phyloP scores from a whole-genome alignment of 2,888 invertebrate genomes.

The Spodoptera exigua region DNA sequence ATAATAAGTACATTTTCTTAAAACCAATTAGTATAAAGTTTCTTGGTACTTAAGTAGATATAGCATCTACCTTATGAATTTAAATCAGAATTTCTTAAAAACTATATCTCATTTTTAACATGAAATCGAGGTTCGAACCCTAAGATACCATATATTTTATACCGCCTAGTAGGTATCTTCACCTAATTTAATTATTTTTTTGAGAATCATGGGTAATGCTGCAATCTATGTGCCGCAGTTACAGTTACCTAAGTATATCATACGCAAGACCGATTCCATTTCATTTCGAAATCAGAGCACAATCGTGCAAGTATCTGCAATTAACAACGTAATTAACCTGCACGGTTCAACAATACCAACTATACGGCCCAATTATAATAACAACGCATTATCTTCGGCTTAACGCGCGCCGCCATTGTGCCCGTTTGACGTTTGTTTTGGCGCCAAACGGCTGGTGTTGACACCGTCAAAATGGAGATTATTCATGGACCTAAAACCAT shows the following conservation, averaged over 20 bases:
- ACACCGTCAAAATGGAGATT: constrained; percentile 64
- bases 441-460: constrained; percentile 62
- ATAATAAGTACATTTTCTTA: no score
- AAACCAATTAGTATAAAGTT: no score
- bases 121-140: no score
- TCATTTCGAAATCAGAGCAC: constrained; percentile 20
- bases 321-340: constrained; percentile 59
- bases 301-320: constrained; percentile 33
- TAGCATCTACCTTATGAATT: no score
- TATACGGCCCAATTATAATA: constrained; percentile 59
- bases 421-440: constrained; percentile 62
- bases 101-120: no score
- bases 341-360: constrained; percentile 51
- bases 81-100: no score
- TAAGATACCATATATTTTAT: no score
- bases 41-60: no score
- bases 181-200: no score
- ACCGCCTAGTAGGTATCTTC: no score
- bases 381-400: constrained; percentile 61
- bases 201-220: no score
- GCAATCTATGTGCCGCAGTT: no score
- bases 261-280: background rate
- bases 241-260: background rate
- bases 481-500: constrained; percentile 61
- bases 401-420: constrained; percentile 61